Evolutionary conservation across 2,888 invertebrate genomes (phyloP).

Genomic region (Drosophila yooni): DNA sequence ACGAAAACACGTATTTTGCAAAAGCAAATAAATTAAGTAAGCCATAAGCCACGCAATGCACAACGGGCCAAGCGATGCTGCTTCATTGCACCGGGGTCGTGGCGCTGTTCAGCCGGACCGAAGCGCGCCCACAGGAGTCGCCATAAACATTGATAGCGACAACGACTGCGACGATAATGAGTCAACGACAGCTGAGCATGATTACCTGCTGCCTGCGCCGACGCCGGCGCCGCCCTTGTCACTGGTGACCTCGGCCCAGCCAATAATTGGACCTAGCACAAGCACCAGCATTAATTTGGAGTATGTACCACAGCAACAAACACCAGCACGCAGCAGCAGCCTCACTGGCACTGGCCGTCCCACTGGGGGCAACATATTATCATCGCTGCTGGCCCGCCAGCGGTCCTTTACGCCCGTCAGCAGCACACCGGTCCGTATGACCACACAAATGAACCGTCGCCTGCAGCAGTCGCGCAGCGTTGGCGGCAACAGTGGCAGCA

Average conservation of each 20-base stretch:
- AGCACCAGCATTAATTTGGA: conserved; percentile 72
- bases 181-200: conserved; percentile 73
- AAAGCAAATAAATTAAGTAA: conserved; percentile 31
- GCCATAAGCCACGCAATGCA: conserved; percentile 50
- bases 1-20: conserved; percentile 33
- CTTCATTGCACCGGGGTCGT: conserved; percentile 41
- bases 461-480: conserved; percentile 56
- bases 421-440: conserved; percentile 50
- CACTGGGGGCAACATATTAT: conserved; percentile 62
- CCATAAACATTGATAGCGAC: conserved; percentile 53
- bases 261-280: conserved; percentile 9
- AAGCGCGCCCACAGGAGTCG: conserved; percentile 12
- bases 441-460: conserved; percentile 62
- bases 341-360: conserved; percentile 34
- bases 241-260: conserved; percentile 41
- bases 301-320: conserved; percentile 3
- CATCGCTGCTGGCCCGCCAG: conserved; percentile 56
- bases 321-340: conserved; percentile 33
- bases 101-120: conserved; percentile 16
- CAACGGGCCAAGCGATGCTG: conserved; percentile 63
- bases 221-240: conserved; percentile 43
- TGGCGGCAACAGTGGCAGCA: conserved; percentile 36
- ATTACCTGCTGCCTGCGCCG: conserved; percentile 61
- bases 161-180: conserved; percentile 69
- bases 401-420: conserved; percentile 63